These are phyloP conservation scores for Drosophila bocqueti DNA, from an alignment of 1,140 invertebrate species.

Conservation along the genomic window DNA sequence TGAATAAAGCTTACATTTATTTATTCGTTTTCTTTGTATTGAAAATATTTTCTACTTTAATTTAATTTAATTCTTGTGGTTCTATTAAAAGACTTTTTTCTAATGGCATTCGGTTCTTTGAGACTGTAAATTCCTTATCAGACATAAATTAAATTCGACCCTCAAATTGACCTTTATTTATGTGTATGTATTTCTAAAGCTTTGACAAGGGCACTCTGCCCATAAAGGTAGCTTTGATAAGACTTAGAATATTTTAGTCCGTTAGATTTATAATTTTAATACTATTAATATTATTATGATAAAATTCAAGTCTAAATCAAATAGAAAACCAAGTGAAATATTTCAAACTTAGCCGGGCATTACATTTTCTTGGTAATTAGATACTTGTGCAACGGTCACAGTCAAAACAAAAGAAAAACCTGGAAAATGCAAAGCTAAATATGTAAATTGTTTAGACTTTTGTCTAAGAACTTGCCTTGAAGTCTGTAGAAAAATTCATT, in stretches of 20 bases:
- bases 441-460: slow-evolving; percentile 19
- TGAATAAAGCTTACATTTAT: background rate
- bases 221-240: slow-evolving; percentile 59
- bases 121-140: slow-evolving; percentile 44
- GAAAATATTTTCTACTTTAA: too few relatives aligned
- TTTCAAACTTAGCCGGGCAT: slow-evolving; percentile 29
- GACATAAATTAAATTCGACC: slow-evolving; percentile 31
- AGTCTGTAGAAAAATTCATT: slow-evolving; percentile 55
- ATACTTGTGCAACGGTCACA: slow-evolving; percentile 45
- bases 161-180: slow-evolving; percentile 40
- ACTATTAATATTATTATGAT: background rate
- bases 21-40: background rate
- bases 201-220: slow-evolving; percentile 51
- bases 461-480: slow-evolving; percentile 36
- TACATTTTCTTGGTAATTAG: slow-evolving; percentile 70
- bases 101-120: background rate
- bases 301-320: slow-evolving; percentile 5
- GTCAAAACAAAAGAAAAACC: slow-evolving; percentile 33
- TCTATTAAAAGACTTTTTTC: background rate
- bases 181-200: slow-evolving; percentile 7
- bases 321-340: background rate
- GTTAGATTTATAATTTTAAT: too few relatives aligned
- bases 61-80: background rate
- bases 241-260: slow-evolving; percentile 7
- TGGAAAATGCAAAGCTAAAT: slow-evolving; percentile 11